phyloP scores from a whole-genome alignment of 2,888 invertebrate species.

The Nowickia ferox region DNA sequence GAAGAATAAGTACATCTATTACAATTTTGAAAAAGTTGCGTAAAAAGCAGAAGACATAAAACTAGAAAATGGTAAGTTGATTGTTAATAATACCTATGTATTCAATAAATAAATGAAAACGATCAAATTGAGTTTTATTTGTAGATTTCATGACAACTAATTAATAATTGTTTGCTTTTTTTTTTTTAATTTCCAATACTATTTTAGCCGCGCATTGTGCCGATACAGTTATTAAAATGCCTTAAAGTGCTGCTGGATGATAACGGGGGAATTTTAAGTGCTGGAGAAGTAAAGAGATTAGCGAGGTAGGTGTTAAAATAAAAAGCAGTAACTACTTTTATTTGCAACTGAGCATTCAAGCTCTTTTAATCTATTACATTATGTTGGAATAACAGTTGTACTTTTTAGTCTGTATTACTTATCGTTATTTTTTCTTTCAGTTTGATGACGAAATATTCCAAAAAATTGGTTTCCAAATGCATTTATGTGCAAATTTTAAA shows the following conservation, averaged over 20 bases:
- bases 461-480: conserved; percentile 97
- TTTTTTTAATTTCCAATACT: conserved; percentile 76
- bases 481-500: conserved; percentile 96
- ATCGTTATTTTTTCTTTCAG: conserved; percentile 84
- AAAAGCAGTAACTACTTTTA: neutral
- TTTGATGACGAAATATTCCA: conserved; percentile 97
- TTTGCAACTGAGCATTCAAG: neutral
- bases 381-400: conserved; percentile 36
- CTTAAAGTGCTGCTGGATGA: conserved; percentile 92
- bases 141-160: neutral
- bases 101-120: conserved; percentile 28
- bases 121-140: conserved; percentile 54
- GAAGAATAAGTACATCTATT: conserved; percentile 21
- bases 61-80: conserved; percentile 56
- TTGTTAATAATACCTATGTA: neutral
- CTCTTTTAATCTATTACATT: conserved; percentile 61
- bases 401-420: conserved; percentile 10
- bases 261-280: conserved; percentile 94
- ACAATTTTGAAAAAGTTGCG: conserved; percentile 17
- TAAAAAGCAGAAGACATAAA: neutral
- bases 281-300: conserved; percentile 93
- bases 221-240: conserved; percentile 93
- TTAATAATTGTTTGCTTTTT: conserved; percentile 51
- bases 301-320: conserved; percentile 88
- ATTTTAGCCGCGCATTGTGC: conserved; percentile 95